Base-by-base conservation (phyloP, 2,888 invertebrate species). In the Blastobasis lacticolella region DNA sequence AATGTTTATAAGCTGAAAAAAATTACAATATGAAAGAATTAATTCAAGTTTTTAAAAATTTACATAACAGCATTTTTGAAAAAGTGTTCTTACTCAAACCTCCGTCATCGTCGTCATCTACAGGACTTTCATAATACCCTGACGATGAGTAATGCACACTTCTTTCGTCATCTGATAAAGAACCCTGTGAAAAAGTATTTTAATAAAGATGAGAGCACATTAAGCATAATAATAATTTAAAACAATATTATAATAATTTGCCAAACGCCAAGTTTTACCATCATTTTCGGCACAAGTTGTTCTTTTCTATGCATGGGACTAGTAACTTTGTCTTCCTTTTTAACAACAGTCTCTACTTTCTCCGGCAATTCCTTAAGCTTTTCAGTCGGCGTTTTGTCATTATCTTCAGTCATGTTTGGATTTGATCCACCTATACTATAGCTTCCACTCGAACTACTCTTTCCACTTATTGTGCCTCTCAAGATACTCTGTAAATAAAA, bases 71-170 rank as follows among this genome's bases (percentile, higher is more conserved):
- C 45, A 52, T 45, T 52, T 43, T 46, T 55, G 49, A 56, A 48
- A 53, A 53, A 37, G 47, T 37, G 43, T 40, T 55, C 78, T 67
- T 81, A 87, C 88, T 89, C 73, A 89, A 77, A 49, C 89, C 88
- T 55, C 86, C 88, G 61, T 86, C 81, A 62, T 90, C 91, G 61
- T 91, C 91, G 64, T 93, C 93, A 55, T 94, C 93, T 45, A 91
- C 90, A 9, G 93, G 92, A 71, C 93, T 93, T 75, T 93, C 93
- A 69, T 93, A 93, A 74, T 93, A 93, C 1, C 93, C 93, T 4
- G 93, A 93, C 5, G 93, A 93, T 40, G 93, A 93, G 74, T 93
- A 93, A 57, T 92, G 91, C 57, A 89, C 92, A 78, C 92, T 92
- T 70, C 91, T 84, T 71, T 93, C 93, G 64, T 93, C 93, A 64